Base-by-base conservation (phyloP, 2,888 invertebrate genomes). In the Trissolcus japonicus region DNA sequence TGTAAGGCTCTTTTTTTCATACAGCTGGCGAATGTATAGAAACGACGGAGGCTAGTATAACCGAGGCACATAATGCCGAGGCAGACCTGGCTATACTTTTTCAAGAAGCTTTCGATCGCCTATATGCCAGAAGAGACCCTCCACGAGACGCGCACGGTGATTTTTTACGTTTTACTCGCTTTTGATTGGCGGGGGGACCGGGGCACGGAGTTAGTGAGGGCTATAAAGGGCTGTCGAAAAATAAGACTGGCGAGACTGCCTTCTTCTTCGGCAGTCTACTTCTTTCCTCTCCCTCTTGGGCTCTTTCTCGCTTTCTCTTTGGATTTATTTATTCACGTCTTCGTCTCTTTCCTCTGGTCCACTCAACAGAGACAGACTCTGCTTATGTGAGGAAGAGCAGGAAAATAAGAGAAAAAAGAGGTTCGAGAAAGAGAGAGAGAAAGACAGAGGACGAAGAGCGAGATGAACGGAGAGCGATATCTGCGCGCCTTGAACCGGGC, bases 221-320 rank as follows among this genome's bases (percentile, higher is more conserved):
- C 82, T 85, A 86, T 86, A 87, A 87, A 87, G 86, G 86, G 82
- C 84, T 85, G 86, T 86, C 85, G 85, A 87, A 87, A 86, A 86
- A 87, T 86, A 87, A 87, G 83, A 84, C 84, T 80, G 81, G 76
- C 80, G 80, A 82, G 80, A 76, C 79, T 81, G 79, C 81, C 82
- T 81, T 82, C 81, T 82, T 68, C 80, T 79, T 75, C 72, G 77
- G 75, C 79, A 75, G 65, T 68, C 77, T 68, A 73, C 78, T 65
- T 74, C 79, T 76, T 76, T 80, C 80, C 67, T 61, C 76, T 53
- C 63, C 54, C 54, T 55, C 50, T 13, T 6, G 21, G 29, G 53
- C 50, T 73, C 57, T 57, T 51, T 71, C 63, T 75, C 54, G 59
- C 76, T 80, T 76, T 69, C 65, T 79, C 63, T 68, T 48, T 43